phyloP scores from a whole-genome alignment of 2,888 invertebrate genomes.

The Pseudanteris insignis region DNA sequence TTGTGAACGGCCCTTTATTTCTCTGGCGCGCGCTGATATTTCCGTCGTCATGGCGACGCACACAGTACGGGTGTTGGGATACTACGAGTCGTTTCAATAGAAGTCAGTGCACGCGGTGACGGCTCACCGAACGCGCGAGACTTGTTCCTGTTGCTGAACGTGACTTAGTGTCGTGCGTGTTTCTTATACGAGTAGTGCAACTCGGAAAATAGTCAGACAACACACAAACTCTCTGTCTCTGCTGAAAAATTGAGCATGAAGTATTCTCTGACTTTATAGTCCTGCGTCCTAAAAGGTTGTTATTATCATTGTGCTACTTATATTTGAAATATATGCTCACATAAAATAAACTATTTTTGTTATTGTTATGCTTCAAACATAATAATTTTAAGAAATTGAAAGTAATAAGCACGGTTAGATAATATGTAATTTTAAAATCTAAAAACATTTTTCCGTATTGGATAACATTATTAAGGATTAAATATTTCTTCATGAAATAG shows the following conservation, averaged over 20 bases:
- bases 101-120: slow-evolving; percentile 64
- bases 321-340: too few relatives aligned
- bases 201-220: slow-evolving; percentile 15
- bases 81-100: slow-evolving; percentile 50
- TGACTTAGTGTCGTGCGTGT: slow-evolving; percentile 18
- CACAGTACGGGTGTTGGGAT: slow-evolving; percentile 36
- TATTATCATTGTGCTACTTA: too few relatives aligned
- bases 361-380: too few relatives aligned
- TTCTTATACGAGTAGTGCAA: slow-evolving; percentile 15
- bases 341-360: too few relatives aligned
- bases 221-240: slow-evolving; percentile 12
- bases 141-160: not conserved
- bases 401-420: too few relatives aligned
- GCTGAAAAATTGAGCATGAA: slow-evolving; percentile 15
- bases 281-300: too few relatives aligned
- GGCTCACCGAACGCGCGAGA: slow-evolving; percentile 55
- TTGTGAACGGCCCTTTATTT: slow-evolving; percentile 13
- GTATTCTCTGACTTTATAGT: not conserved
- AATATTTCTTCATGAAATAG: too few relatives aligned
- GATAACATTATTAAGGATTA: too few relatives aligned
- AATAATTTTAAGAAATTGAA: too few relatives aligned
- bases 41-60: slow-evolving; percentile 52
- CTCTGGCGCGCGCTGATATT: slow-evolving; percentile 40
- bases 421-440: too few relatives aligned
- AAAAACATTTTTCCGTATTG: too few relatives aligned